Percentiles rank a stretch among this genome's conserved stretches.
These are phyloP conservation scores for Gadopsis bispinosus DNA, from an alignment of 2,797 vertebrate genomes.

Conservation along the genomic window DNA sequence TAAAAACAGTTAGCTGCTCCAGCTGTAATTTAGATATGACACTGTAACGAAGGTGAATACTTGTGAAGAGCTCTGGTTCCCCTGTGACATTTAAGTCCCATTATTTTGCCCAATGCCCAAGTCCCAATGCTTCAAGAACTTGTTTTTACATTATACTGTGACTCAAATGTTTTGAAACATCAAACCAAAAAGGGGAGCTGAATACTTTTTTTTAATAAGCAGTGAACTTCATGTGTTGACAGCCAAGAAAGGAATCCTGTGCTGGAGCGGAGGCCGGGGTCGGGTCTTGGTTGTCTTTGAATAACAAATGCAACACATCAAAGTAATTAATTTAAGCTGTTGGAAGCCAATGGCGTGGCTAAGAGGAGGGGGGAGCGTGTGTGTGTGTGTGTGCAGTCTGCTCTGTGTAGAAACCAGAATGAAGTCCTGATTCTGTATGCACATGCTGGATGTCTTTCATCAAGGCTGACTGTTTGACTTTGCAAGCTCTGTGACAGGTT, in stretches of 20 bases:
- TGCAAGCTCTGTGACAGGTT: neutral
- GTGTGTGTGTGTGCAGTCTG: slow-evolving; percentile 1
- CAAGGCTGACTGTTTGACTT: slow-evolving; percentile 29
- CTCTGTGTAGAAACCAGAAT: slow-evolving; percentile 15
- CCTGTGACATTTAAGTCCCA: neutral
- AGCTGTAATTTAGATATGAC: neutral
- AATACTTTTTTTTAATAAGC: neutral
- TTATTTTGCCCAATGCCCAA: too few species aligned
- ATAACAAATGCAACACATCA: slow-evolving; percentile 6
- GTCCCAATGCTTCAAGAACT: neutral
- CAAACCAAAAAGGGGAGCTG: neutral
- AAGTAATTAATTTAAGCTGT: slow-evolving; percentile 20
- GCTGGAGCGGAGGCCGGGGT: neutral
- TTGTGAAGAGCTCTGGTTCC: neutral
- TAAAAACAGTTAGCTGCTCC: neutral
- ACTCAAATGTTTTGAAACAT: slow-evolving; percentile 27
- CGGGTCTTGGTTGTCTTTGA: slow-evolving; percentile 9
- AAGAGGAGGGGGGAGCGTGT: slow-evolving; percentile 7
- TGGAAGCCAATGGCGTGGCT: slow-evolving; percentile 14
- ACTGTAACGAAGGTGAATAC: neutral
- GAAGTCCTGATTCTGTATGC: slow-evolving; percentile 14
- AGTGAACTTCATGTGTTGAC: neutral
- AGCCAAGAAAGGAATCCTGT: neutral
- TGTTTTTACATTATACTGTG: slow-evolving; percentile 5
- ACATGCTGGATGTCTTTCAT: slow-evolving; percentile 7